These are phyloP conservation scores for Sarcoramphus papa DNA, from an alignment of 2,797 vertebrate species.

Conservation along the genomic window DNA sequence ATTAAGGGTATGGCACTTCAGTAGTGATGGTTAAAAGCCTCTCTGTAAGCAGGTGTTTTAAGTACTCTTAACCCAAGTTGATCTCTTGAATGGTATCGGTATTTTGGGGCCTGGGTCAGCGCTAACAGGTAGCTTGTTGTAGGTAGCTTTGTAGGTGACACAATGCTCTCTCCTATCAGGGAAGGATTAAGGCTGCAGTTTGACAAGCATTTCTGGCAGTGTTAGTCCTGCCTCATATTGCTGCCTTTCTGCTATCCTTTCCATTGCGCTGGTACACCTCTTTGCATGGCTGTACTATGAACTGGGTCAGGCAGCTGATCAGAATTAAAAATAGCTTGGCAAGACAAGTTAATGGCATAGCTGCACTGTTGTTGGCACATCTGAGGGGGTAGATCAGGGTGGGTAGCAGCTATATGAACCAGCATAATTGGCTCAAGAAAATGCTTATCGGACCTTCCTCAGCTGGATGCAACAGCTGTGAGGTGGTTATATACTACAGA, in stretches of 20 bases:
- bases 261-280: neutral
- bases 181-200: neutral
- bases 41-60: neutral
- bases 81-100: neutral
- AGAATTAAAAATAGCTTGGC: conserved; percentile 25
- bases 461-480: neutral
- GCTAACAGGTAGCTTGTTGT: accelerated
- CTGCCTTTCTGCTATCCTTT: neutral
- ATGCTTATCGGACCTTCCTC: neutral
- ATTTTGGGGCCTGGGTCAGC: neutral
- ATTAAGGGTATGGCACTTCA: neutral
- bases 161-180: accelerated
- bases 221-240: neutral
- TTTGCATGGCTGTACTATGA: neutral
- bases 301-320: conserved; percentile 54
- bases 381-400: neutral
- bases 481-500: neutral
- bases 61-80: neutral
- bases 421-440: neutral
- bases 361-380: neutral
- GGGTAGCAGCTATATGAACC: neutral
- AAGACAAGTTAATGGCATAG: neutral
- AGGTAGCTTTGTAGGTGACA: neutral
- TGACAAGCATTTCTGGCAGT: neutral
- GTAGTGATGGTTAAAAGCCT: neutral